phyloP scores from a whole-genome alignment of 2,888 invertebrate species.

The Xylophagus ater region DNA sequence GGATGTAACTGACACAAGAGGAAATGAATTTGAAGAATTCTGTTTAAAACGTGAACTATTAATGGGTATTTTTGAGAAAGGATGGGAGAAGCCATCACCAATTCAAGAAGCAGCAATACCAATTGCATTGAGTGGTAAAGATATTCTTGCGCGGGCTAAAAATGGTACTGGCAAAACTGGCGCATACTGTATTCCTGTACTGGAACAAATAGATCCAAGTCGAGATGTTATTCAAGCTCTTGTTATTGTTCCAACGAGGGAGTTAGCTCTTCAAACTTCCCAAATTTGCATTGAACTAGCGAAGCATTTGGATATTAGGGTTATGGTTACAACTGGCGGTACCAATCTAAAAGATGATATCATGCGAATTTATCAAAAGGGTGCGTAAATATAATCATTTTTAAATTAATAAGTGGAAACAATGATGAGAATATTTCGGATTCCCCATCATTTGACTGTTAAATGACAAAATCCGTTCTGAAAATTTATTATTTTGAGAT shows the following conservation, averaged over 20 bases:
- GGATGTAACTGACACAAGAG: constrained; percentile 99
- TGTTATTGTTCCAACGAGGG: constrained; percentile 96
- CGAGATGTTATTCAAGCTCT: constrained; percentile 94
- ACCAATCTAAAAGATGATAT: constrained; percentile 97
- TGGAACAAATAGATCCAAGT: constrained; percentile 86
- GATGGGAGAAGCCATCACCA: constrained; percentile 98
- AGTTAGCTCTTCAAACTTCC: constrained; percentile 97
- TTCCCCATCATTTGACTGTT: constrained; percentile 21
- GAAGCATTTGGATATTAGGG: constrained; percentile 92
- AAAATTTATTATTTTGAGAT: constrained; percentile 12
- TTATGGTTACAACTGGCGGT: constrained; percentile 99
- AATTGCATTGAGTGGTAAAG: constrained; percentile 93
- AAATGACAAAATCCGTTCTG: constrained; percentile 19
- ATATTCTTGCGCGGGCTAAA: constrained; percentile 96
- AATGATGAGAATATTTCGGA: constrained; percentile 18
- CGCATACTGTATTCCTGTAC: constrained; percentile 96
- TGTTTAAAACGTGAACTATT: constrained; percentile 92
- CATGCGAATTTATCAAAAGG: constrained; percentile 97
- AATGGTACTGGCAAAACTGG: constrained; percentile 99
- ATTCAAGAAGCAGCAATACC: constrained; percentile 99
- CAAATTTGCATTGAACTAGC: constrained; percentile 98
- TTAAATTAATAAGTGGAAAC: not conserved
- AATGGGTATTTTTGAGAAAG: constrained; percentile 99
- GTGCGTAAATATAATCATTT: constrained; percentile 41
- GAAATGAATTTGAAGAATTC: constrained; percentile 99